phyloP scores from a whole-genome alignment of 2,113 vertebrate genomes.

The Cromileptes altivelis region DNA sequence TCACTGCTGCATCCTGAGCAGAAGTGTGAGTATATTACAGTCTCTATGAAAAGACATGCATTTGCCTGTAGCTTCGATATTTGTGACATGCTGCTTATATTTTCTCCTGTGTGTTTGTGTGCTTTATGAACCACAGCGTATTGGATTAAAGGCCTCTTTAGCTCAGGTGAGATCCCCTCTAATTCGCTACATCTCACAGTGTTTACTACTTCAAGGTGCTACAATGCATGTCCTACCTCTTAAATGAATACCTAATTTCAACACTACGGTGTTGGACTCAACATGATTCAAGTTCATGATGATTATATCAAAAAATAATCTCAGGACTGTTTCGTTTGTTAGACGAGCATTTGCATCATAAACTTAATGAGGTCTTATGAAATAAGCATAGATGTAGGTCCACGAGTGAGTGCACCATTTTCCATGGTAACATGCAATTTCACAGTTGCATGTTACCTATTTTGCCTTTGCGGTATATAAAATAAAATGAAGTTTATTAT shows the following conservation, averaged over 20 bases:
- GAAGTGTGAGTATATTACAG: slow-evolving; percentile 81
- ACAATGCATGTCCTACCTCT: not conserved
- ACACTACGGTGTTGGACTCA: not conserved
- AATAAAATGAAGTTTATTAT: not conserved
- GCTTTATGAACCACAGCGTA: slow-evolving; percentile 62
- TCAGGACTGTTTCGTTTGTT: not conserved
- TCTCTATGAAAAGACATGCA: not conserved
- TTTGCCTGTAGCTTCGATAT: not conserved
- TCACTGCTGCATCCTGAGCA: slow-evolving; percentile 56
- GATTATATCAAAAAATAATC: not conserved
- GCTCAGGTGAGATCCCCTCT: slow-evolving; percentile 66
- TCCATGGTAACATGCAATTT: not conserved
- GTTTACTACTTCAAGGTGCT: slow-evolving; percentile 31
- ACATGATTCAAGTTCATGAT: not conserved
- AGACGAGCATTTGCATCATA: not conserved
- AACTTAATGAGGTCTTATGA: not conserved
- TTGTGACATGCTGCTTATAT: slow-evolving; percentile 24
- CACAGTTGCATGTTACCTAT: not conserved
- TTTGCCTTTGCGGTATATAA: not conserved
- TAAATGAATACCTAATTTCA: slow-evolving; percentile 1
- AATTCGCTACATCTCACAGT: not conserved
- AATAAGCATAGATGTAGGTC: not conserved
- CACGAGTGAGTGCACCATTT: slow-evolving; percentile 11
- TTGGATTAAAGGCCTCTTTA: slow-evolving; percentile 71
- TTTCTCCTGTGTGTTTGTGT: slow-evolving; percentile 45